Evolutionary conservation across 1,140 invertebrate species (phyloP), one percentile per base, ranked within the genome.

Genomic region (Pseudomyrmex dendroicus): DNA sequence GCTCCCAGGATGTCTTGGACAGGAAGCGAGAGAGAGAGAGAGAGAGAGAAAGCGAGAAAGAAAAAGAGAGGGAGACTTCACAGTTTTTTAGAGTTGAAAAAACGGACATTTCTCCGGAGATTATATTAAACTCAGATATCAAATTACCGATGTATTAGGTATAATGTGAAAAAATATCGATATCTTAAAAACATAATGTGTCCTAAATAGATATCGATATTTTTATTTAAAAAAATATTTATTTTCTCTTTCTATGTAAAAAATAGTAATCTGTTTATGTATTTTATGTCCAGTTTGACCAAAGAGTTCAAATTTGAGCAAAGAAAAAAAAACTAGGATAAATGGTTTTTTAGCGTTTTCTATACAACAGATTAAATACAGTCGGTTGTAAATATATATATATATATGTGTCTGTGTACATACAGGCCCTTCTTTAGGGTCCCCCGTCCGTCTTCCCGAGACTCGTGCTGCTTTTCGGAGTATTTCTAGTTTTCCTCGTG

Each of bases 401-500:
- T 35, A 35, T 35, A 35, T 35, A 35, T 4, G 5, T 35, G 7
- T 35, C 5, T 35, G 35, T 35, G 35, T 35, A 35, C 35, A 35
- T 35, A 35, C 0, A 35, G 1, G 8, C 1, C 13, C 4, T n/a
- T 61, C 48, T 46, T 17, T 73, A 20, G 35, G 54, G 1, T 9
- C 5, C 35, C 5, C 5, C 22, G 50, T 9, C n/a, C 15, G 20
- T 66, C n/a, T 52, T 66, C n/a, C 73, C 15, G 48, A 35, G 35
- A 56, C 64, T 83, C 67, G 82, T 54, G 85, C 50, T 22, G 59
- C 72, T 70, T 72, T 86, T 80, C 70, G n/a, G 12, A 54, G 52
- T 66, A 66, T 86, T 86, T 78, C 70, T 73, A 50, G 72, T 78
- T 87, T 87, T 84, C 63, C 35, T 74, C 22, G 46, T 48, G 66